phyloP scores from a whole-genome alignment of 2,113 vertebrate genomes.

The Megaceryle maxima region DNA sequence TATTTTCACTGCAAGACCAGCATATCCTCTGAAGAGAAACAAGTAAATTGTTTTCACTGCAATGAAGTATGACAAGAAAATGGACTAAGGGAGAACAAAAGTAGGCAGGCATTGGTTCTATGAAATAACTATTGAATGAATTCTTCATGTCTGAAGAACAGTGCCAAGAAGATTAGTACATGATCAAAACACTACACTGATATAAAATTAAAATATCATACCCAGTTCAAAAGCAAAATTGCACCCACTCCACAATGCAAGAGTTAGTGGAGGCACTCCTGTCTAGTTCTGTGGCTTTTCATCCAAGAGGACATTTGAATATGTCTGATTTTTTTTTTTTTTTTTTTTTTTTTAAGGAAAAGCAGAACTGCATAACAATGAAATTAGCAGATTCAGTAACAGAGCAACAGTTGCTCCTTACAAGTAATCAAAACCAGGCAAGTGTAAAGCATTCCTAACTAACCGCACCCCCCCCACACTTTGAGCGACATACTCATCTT shows the following conservation, averaged over 20 bases:
- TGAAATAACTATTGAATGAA: not conserved
- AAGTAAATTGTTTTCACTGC: slow-evolving; percentile 27
- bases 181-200: not conserved
- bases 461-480: too few species aligned
- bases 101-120: not conserved
- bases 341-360: not conserved
- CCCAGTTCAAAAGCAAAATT: not conserved
- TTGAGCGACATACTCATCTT: not conserved
- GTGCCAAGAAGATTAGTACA: not conserved
- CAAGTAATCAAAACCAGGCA: not conserved
- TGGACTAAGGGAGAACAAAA: not conserved
- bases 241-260: not conserved
- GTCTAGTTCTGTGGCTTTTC: not conserved
- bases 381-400: not conserved
- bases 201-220: not conserved
- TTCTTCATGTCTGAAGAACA: not conserved
- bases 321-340: too few species aligned
- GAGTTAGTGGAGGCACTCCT: not conserved
- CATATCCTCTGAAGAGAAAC: not conserved
- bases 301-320: not conserved
- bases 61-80: slow-evolving; percentile 14
- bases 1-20: slow-evolving; percentile 25
- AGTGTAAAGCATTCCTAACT: not conserved
- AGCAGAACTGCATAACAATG: not conserved
- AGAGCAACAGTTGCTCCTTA: not conserved